Conservation (phyloP, 2,888 invertebrate species). For the Amaurobius ferox region DNA sequence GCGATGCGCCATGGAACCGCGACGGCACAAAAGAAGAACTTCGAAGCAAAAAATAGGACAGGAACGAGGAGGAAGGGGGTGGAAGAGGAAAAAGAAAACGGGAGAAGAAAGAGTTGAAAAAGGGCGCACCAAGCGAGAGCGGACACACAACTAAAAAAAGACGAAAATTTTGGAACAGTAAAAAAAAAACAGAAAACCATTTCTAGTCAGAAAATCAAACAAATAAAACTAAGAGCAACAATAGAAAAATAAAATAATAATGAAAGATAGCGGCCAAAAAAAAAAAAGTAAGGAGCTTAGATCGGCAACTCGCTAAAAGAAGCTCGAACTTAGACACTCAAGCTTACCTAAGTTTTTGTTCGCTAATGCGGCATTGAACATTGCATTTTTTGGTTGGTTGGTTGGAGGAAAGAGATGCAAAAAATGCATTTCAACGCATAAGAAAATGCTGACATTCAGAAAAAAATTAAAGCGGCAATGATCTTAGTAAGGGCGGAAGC, state of each 20-base stretch:
- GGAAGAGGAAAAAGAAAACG: constrained; percentile 21
- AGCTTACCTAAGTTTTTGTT: constrained; percentile 68
- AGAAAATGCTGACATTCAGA: constrained; percentile 47
- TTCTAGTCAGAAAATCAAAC: constrained; percentile 38
- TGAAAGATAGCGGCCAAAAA: constrained; percentile 37
- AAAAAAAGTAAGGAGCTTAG: constrained; percentile 54
- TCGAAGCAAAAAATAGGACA: not conserved
- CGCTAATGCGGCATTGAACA: constrained; percentile 62
- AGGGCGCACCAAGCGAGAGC: constrained; percentile 33
- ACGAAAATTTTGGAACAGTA: constrained; percentile 22
- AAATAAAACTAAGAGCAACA: constrained; percentile 43
- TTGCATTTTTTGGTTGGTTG: constrained; percentile 61
- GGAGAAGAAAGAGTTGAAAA: constrained; percentile 51
- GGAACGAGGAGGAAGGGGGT: constrained; percentile 11
- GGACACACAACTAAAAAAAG: constrained; percentile 38
- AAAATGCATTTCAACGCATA: constrained; percentile 30
- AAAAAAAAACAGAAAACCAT: constrained; percentile 32
- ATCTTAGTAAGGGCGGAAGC: constrained; percentile 17
- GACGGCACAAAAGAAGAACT: constrained; percentile 26
- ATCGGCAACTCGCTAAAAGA: constrained; percentile 64
- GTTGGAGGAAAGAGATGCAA: constrained; percentile 34
- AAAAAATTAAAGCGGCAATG: constrained; percentile 37
- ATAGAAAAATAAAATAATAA: constrained; percentile 62
- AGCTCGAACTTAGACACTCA: constrained; percentile 51
- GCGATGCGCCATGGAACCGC: constrained; percentile 51